Evolutionary conservation across 2,888 invertebrate genomes (phyloP).

Genomic region (Lacanobia oleracea): DNA sequence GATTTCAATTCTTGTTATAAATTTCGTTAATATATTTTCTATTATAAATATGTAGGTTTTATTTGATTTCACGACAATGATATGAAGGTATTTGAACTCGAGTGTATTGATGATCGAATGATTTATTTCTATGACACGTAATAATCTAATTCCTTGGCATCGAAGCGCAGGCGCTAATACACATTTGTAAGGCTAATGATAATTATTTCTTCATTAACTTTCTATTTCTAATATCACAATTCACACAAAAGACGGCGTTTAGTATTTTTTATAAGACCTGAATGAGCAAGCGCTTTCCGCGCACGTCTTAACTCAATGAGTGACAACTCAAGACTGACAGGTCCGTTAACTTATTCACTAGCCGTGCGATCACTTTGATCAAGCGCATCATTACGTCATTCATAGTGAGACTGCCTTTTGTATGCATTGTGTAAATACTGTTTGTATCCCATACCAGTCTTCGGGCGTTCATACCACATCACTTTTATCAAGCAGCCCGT

Average conservation of each 20-base stretch:
- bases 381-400: slow-evolving; percentile 13
- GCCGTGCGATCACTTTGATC: slow-evolving; percentile 4
- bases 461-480: slow-evolving; percentile 80
- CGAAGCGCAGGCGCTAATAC: slow-evolving; percentile 47
- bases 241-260: slow-evolving; percentile 54
- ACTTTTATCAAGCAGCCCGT: slow-evolving; percentile 85
- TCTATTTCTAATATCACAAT: slow-evolving; percentile 54
- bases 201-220: slow-evolving; percentile 16
- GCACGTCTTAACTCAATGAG: slow-evolving; percentile 18
- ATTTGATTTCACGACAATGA: slow-evolving; percentile 51
- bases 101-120: slow-evolving; percentile 31
- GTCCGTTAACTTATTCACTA: neutral
- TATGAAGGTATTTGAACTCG: slow-evolving; percentile 58
- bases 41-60: slow-evolving; percentile 41
- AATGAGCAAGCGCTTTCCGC: neutral
- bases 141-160: slow-evolving; percentile 51
- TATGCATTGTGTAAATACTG: slow-evolving; percentile 50
- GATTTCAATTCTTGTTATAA: slow-evolving; percentile 20
- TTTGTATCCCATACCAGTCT: slow-evolving; percentile 50
- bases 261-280: slow-evolving; percentile 3
- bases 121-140: slow-evolving; percentile 47
- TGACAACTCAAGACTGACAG: slow-evolving; percentile 14
- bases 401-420: slow-evolving; percentile 49
- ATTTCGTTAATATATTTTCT: slow-evolving; percentile 38
- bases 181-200: slow-evolving; percentile 37